Evolutionary conservation across 2,888 invertebrate genomes (phyloP), one percentile per base, ranked within the genome.

Genomic region (Cephus nigrinus): DNA sequence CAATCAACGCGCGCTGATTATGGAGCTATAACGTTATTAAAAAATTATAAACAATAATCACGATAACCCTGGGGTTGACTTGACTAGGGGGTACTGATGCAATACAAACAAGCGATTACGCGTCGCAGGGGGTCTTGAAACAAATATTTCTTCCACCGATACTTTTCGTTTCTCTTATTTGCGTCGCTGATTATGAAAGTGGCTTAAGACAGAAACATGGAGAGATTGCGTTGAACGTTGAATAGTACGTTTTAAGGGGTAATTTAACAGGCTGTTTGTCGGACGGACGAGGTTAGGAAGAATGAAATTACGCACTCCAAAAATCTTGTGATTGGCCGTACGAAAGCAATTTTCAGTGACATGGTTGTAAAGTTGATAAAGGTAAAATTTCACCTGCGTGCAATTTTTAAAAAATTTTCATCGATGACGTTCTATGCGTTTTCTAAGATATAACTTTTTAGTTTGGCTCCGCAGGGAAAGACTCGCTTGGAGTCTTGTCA

Each of bases 121-220:
- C 85, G 75, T 87, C 85, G 87, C 88, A 86, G 89, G 89, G 89
- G 89, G 88, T 89, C 86, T 55, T 55, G 23, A 9, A 79, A 80
- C 69, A 76, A 78, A 82, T 78, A 82, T 79, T 78, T 80, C 83
- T 81, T 79, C 76, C 80, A 82, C 81, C 80, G 23, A 9, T 15
- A 23, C 23, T 5, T 55, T 23, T 23, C 9, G 9, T 55, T 55
- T 55, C 23, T 55, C 55, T 55, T 55, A 9, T 55, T 55, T 23
- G 23, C 15, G 40, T 40, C 40, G 40, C 2, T 23, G 55, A 55
- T 55, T 23, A 55, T 23, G 23, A 23, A 55, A 55, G 55, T 23
- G 9, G 23, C 55, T 5, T 23, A 23, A 55, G 23, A 1, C 55
- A 55, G 9, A 23, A 23, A 23, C 23, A 55, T 3, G 9, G 1